Percentiles rank a stretch among this genome's conserved stretches.
Conservation (phyloP, 2,797 vertebrate species). For the Limnodromus scolopaceus region DNA sequence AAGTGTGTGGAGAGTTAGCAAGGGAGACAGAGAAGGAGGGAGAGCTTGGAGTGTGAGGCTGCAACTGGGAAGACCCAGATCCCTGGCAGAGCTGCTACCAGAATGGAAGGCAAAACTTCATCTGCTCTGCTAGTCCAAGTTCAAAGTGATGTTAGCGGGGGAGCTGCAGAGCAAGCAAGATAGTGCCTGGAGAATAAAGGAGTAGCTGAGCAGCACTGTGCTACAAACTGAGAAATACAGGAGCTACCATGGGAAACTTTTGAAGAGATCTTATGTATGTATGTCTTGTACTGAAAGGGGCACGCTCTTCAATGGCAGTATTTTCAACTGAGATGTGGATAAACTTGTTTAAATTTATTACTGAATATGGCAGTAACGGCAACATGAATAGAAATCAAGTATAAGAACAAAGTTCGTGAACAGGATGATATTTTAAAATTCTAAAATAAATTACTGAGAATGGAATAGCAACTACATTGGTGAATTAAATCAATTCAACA, state of each 20-base stretch:
- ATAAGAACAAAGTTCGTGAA: neutral
- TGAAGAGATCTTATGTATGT: neutral
- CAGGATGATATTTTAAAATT: neutral
- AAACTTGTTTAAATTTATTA: neutral
- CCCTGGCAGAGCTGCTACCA: neutral
- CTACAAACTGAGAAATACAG: neutral
- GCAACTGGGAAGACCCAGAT: neutral
- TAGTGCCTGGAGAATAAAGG: neutral
- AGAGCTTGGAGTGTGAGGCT: neutral
- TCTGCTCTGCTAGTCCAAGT: neutral
- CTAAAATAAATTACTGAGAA: neutral
- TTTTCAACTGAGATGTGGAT: neutral
- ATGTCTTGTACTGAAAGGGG: neutral
- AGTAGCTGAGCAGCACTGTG: neutral
- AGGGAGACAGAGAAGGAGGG: neutral
- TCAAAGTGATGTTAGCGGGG: neutral
- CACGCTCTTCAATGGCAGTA: neutral
- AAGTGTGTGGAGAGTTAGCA: neutral
- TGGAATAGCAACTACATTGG: neutral
- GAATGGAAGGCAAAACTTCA: neutral
- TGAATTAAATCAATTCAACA: neutral
- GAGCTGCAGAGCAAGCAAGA: neutral
- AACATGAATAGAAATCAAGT: neutral
- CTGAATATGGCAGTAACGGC: neutral
- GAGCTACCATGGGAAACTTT: neutral